phyloP scores from a whole-genome alignment of 2,888 invertebrate genomes.

The Tetragonisca angustula region DNA sequence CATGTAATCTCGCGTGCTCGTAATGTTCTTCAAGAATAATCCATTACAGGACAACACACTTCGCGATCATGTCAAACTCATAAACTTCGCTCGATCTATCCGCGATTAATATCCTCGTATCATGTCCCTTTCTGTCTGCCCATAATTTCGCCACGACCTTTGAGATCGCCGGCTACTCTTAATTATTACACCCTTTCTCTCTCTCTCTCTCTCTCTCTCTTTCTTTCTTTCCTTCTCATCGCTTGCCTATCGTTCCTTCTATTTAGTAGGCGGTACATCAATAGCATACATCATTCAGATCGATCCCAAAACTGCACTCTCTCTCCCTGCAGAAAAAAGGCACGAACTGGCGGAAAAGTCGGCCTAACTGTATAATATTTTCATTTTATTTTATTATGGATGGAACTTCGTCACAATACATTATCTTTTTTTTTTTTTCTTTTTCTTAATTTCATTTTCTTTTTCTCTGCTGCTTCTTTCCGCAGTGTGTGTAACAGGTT shows the following conservation, averaged over 20 bases:
- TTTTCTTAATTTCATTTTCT: conserved; percentile 66
- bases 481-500: conserved; percentile 68
- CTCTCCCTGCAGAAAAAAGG: conserved; percentile 83
- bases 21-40: conserved; percentile 61
- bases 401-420: conserved; percentile 84
- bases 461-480: conserved; percentile 45
- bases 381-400: conserved; percentile 82
- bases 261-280: conserved; percentile 53
- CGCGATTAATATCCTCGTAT: conserved; percentile 29
- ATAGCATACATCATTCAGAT: conserved; percentile 66
- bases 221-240: conserved; percentile 17
- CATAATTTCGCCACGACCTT: conserved; percentile 20
- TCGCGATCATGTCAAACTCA: conserved; percentile 25
- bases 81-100: conserved; percentile 22
- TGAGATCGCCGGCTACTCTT: conserved; percentile 25
- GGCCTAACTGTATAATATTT: conserved; percentile 83
- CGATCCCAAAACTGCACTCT: conserved; percentile 70
- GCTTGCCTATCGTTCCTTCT: conserved; percentile 15
- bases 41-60: conserved; percentile 46
- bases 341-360: conserved; percentile 84
- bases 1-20: conserved; percentile 45
- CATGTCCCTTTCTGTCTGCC: conserved; percentile 36
- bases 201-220: background rate
- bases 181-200: background rate
- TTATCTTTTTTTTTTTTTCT: conserved; percentile 75